Percentiles rank a stretch among this genome's conserved stretches.
These are phyloP conservation scores for Epinephelus lanceolatus DNA, from an alignment of 2,113 vertebrate genomes.

Conservation along the genomic window DNA sequence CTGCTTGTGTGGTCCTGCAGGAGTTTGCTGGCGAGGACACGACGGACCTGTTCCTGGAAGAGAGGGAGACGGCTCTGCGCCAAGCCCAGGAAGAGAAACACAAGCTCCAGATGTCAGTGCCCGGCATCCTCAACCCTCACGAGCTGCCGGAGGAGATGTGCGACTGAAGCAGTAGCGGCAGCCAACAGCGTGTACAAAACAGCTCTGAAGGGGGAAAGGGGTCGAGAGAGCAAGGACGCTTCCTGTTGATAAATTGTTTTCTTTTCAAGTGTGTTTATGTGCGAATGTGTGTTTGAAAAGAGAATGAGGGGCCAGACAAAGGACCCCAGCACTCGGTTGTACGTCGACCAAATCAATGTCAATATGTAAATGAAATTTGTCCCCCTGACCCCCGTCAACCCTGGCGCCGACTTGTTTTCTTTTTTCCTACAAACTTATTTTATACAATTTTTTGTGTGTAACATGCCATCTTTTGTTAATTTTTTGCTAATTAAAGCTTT, in stretches of 20 bases:
- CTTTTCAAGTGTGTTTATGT: conserved; percentile 57
- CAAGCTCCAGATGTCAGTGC: conserved; percentile 97
- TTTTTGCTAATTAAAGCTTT: conserved; percentile 89
- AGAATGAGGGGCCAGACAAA: conserved; percentile 58
- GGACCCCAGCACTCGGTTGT: conserved; percentile 90
- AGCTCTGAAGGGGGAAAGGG: conserved; percentile 43
- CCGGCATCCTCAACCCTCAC: conserved; percentile 98
- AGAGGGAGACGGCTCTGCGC: conserved; percentile 93
- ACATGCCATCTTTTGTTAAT: conserved; percentile 77
- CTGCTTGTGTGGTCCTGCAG: conserved; percentile 73
- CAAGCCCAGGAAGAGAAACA: conserved; percentile 98
- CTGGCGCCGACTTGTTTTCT: conserved; percentile 77
- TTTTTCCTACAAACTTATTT: conserved; percentile 86
- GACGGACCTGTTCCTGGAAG: conserved; percentile 95
- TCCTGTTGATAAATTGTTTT: conserved; percentile 65
- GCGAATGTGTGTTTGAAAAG: conserved; percentile 29
- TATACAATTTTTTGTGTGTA: conserved; percentile 91
- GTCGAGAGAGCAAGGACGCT: conserved; percentile 76
- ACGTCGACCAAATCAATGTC: conserved; percentile 97
- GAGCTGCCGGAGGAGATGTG: conserved; percentile 99
- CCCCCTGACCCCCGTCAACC: conserved; percentile 33
- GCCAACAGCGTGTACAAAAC: conserved; percentile 13
- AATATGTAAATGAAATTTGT: conserved; percentile 94
- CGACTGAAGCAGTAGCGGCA: conserved; percentile 83
- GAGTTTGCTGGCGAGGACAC: conserved; percentile 98